These are phyloP conservation scores for Protobothrops flavoviridis DNA, from an alignment of 2,113 vertebrate genomes.

Conservation along the genomic window DNA sequence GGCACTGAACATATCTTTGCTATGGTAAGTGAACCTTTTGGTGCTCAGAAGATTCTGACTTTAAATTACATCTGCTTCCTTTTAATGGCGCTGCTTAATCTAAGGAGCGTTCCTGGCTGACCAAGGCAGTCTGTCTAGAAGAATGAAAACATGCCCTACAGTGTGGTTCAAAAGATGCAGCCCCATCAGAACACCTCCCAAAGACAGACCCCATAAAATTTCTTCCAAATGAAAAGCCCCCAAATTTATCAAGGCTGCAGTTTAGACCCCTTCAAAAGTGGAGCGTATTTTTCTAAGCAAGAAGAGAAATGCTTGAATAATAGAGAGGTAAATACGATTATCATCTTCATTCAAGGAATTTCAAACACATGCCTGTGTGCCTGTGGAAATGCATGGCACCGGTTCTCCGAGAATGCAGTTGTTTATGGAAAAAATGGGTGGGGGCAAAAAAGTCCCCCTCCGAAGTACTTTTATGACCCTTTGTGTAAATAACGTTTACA, in stretches of 20 bases:
- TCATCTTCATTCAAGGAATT: slow-evolving; percentile 9
- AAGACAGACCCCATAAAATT: slow-evolving; percentile 36
- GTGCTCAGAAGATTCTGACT: not conserved
- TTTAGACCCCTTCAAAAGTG: not conserved
- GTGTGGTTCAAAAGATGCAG: slow-evolving; percentile 49
- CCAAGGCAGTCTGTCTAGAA: slow-evolving; percentile 15
- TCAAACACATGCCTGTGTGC: not conserved
- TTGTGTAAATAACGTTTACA: slow-evolving; percentile 87
- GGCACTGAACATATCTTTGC: not conserved
- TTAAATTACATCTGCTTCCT: not conserved
- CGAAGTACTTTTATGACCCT: slow-evolving; percentile 65
- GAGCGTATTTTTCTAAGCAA: slow-evolving; percentile 13
- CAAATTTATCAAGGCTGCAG: slow-evolving; percentile 56
- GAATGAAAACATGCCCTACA: slow-evolving; percentile 41
- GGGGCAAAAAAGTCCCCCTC: slow-evolving; percentile 38
- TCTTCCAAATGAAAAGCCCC: slow-evolving; percentile 59
- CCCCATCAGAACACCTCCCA: not conserved
- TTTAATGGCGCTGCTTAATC: slow-evolving; percentile 30
- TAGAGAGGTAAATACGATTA: not conserved
- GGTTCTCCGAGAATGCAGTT: slow-evolving; percentile 16
- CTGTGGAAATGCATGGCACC: too few relatives aligned
- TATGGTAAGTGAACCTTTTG: not conserved
- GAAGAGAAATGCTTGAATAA: not conserved
- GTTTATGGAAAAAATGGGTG: slow-evolving; percentile 69
- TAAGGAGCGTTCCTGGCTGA: slow-evolving; percentile 34